Conservation (phyloP, 2,797 vertebrate species). For the Ptychadena robeensis region DNA sequence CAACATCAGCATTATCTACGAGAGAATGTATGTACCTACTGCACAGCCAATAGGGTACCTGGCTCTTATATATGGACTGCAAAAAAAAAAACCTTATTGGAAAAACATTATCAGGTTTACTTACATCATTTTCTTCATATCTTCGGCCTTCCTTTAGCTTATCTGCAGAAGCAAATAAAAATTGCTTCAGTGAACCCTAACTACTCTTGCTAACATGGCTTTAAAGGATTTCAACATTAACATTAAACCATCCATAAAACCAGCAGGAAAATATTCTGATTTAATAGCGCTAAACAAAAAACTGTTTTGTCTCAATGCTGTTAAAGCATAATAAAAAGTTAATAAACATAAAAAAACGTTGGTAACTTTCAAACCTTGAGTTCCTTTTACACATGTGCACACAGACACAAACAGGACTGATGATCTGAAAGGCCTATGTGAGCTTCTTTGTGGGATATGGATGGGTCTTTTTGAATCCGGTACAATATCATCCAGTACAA, state of each 20-base stretch:
- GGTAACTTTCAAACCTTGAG: too few species aligned
- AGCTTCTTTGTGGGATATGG: too few species aligned
- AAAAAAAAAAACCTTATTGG: constrained; percentile 10
- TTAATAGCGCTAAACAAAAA: too few species aligned
- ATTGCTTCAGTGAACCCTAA: constrained; percentile 60
- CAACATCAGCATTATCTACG: not conserved
- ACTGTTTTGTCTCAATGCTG: too few species aligned
- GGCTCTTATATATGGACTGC: not conserved
- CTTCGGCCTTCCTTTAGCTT: constrained; percentile 49
- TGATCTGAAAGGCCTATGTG: too few species aligned
- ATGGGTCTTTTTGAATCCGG: too few species aligned
- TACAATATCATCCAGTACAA: too few species aligned
- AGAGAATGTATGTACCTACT: not conserved
- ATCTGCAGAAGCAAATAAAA: constrained; percentile 59
- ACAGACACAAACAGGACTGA: too few species aligned
- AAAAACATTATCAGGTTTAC: constrained; percentile 51
- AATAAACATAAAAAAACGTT: too few species aligned
- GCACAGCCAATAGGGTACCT: not conserved
- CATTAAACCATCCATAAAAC: not conserved
- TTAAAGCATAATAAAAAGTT: too few species aligned
- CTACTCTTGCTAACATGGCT: constrained; percentile 42
- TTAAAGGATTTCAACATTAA: constrained; percentile 21
- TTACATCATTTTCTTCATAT: constrained; percentile 53
- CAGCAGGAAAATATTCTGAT: too few species aligned
- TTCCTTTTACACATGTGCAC: too few species aligned